Evolutionary conservation across 2,113 vertebrate genomes (phyloP), one percentile per base, ranked within the genome.

Genomic region (Macrotus californicus): DNA sequence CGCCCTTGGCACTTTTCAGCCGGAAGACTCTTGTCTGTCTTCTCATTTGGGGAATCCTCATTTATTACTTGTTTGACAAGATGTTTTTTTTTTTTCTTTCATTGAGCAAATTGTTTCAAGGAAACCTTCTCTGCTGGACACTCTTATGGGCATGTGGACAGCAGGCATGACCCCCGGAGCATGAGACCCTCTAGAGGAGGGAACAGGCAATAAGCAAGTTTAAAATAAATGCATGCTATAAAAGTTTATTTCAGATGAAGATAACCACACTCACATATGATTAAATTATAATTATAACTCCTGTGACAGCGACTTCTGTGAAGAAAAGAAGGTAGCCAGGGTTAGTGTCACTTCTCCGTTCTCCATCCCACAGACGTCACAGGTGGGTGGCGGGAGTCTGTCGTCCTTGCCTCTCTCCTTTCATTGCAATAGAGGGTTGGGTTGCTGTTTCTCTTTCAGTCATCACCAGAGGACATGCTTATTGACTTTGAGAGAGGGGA

Each of bases 1-100:
- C 13, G 21, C 13, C 26, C 5, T 11, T 3, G 9, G 4, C 9
- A 1, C 12, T 85, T 29, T n/a, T 6, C 67, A 2, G 16, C 31
- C 19, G 39, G n/a, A 52, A 66, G 54, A 22, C 16, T 2, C n/a
- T 0, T 1, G 18, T 31, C 73, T 64, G 26, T n/a, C 43, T 31
- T 64, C 36, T 64, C 54, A 14, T 10, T 46, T 39, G 50, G 41
- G 52, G n/a, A 22, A 6, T 2, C 36, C 52, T n/a, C 24, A 4
- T 6, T 9, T 2, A 8, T 36, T 26, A 29, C 72, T 31, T 7
- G 31, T 59, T 36, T 14, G 31, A 19, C 1, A 1, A 3, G n/a
- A 81, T 3, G 14, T n/a, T 52, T 21, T 26, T 10, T 3, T 59
- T 21, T 67, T 46, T 64, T 61, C 16, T 52, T 41, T 34, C 52